A percentile compares a stretch with the other conserved stretches of the same genome.
Conservation (phyloP, 1,140 invertebrate species). For the Psix sp. region DNA sequence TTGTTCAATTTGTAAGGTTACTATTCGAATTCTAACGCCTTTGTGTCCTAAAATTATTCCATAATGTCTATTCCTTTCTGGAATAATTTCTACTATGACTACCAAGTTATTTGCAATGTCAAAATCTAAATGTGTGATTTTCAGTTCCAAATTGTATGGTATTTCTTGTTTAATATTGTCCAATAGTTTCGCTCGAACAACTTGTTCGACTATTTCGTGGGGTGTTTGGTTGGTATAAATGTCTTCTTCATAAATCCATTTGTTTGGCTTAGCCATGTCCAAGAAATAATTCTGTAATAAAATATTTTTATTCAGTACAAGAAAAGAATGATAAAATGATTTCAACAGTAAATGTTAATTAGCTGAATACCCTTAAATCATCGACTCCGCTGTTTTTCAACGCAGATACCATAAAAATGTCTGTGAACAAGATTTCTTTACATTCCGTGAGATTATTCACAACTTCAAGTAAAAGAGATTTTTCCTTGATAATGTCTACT, state of each 20-base stretch:
- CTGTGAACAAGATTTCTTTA: constrained; percentile 84
- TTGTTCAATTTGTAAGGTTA: constrained; percentile 42
- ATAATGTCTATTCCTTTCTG: neutral
- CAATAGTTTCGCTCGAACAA: constrained; percentile 36
- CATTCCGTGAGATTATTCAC: constrained; percentile 83
- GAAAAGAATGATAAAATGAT: neutral
- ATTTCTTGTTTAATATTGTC: constrained; percentile 39
- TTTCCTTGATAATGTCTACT: constrained; percentile 88
- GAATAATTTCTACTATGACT: constrained; percentile 7
- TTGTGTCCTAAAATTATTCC: constrained; percentile 15
- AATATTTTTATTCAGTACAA: neutral
- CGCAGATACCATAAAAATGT: constrained; percentile 94
- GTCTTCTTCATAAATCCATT: constrained; percentile 33
- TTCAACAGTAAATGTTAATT: too few relatives aligned
- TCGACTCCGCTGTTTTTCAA: constrained; percentile 86
- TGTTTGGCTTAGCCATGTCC: constrained; percentile 38
- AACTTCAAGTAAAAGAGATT: constrained; percentile 84
- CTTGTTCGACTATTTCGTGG: constrained; percentile 27
- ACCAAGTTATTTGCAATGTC: constrained; percentile 23
- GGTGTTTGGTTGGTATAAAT: constrained; percentile 34
- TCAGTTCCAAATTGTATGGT: constrained; percentile 22
- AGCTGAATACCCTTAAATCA: constrained; percentile 85
- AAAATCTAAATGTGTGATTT: constrained; percentile 14
- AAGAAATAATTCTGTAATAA: constrained; percentile 54
- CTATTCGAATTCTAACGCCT: constrained; percentile 32